Base-by-base conservation (phyloP, 2,888 invertebrate genomes). In the Drosophila formosana region DNA sequence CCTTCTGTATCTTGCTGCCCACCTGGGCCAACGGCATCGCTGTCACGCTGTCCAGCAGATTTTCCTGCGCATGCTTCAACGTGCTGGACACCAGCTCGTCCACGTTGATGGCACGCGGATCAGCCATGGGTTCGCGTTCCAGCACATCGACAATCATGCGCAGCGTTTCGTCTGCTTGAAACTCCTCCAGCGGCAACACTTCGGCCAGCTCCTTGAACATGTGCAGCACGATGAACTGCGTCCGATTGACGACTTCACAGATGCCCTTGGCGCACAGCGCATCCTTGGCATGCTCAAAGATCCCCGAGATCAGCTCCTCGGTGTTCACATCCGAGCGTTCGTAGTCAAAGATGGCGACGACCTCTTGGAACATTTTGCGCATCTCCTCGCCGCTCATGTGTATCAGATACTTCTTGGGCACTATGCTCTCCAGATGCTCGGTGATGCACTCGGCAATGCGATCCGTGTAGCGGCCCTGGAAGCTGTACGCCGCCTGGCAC, bases 351-450 rank as follows among this genome's bases (percentile, higher is more conserved):
- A 91, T 88, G 0, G 78, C 77, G 11, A 92, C 73, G 5, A 92
- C 84, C 43, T 92, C 90, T 4, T 86, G 82, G 53, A 92, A 91
- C 34, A 92, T 78, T 56, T 80, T 82, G 8, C 83, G 75, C 50
- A 92, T 66, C 55, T 91, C 90, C 3, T 89, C 82, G 11, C 85
- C 80, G 5, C 84, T 83, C 5, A 92, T 77, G 64, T 89, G 82
- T 3, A 90, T 75, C 3, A 91, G 78, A 64, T 91, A 91, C 51
- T 92, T 91, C 53, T 90, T 90, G 0, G 92, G 92, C 53, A 92
- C 79, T 64, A 92, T 86, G 3, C 74, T 80, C 70, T 89, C 85
- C 49, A 92, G 72, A 34, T 90, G 90, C 26, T 91, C 89, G 2
- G 90, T 84, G 9, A 92, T 80, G 55, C 90, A 91, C 23, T 88